A percentile compares a stretch with the other conserved stretches of the same genome.
phyloP scores from a whole-genome alignment of 2,113 vertebrate genomes.

The Calypte anna region DNA sequence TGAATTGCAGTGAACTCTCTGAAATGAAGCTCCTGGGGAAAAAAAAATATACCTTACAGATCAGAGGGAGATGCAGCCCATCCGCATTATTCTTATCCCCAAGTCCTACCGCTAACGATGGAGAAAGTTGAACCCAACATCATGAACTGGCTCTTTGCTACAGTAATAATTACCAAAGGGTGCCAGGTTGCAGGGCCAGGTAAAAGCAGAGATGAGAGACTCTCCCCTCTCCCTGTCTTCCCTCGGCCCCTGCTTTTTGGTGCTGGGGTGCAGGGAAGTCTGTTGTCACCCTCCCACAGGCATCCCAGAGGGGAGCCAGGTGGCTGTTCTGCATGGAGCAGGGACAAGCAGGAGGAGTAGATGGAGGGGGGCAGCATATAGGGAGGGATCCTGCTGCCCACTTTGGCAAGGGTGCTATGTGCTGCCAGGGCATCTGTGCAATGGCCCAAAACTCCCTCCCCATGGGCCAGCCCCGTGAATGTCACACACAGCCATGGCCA shows the following conservation, averaged over 20 bases:
- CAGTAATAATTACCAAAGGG: neutral
- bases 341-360: neutral
- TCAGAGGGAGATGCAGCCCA: neutral
- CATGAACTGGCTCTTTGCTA: neutral
- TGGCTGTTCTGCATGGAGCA: neutral
- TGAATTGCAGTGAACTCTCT: neutral
- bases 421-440: neutral
- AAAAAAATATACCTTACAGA: neutral
- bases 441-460: neutral
- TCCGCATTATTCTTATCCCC: fast-evolving
- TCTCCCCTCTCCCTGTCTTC: neutral
- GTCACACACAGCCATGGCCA: neutral
- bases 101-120: neutral
- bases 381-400: fast-evolving
- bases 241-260: fast-evolving
- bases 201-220: neutral
- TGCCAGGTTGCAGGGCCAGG: fast-evolving
- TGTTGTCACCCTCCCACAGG: fast-evolving
- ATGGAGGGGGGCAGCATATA: neutral
- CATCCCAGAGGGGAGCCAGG: neutral
- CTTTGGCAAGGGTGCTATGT: neutral
- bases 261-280: neutral
- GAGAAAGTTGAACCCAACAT: neutral
- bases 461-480: fast-evolving
- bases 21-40: neutral